Conservation (phyloP, 2,797 vertebrate genomes). For the Erethizon dorsatum region DNA sequence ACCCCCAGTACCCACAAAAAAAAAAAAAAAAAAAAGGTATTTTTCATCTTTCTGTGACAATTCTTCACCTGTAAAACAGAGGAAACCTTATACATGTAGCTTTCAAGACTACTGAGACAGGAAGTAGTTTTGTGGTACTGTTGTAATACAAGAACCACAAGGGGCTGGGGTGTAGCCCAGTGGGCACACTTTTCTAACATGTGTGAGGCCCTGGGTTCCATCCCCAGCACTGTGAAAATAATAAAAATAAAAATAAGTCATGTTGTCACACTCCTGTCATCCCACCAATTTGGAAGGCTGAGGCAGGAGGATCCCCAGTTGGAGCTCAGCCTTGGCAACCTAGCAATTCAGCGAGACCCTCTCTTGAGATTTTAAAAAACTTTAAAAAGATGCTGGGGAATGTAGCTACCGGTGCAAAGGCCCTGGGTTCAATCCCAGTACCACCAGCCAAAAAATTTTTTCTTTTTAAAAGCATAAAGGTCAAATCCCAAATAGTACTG, state of each 20-base stretch:
- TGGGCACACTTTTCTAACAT: too few relatives aligned
- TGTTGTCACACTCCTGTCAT: background rate
- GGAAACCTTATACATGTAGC: background rate
- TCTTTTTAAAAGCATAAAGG: background rate
- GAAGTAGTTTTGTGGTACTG: background rate
- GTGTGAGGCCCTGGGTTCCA: background rate
- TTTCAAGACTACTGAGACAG: background rate
- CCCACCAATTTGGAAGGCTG: background rate
- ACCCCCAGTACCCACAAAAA: too few relatives aligned
- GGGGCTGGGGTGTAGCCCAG: too few relatives aligned
- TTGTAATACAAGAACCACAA: background rate
- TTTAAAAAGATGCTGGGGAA: too few relatives aligned
- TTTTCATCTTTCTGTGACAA: slow-evolving; percentile 1
- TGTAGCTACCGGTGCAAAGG: too few relatives aligned
- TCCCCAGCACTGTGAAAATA: background rate
- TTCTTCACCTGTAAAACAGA: background rate
- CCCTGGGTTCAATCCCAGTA: too few relatives aligned
- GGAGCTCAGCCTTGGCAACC: too few relatives aligned
- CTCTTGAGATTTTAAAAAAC: too few relatives aligned
- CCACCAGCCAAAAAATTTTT: too few relatives aligned
- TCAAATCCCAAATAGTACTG: slow-evolving; percentile 43
- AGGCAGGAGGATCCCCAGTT: background rate
- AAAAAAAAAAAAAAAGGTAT: too few relatives aligned
- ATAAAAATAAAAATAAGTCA: background rate
- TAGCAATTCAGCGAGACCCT: too few relatives aligned